These are phyloP conservation scores for Sminthurides aquaticus DNA, from an alignment of 2,888 invertebrate genomes.

Conservation along the genomic window DNA sequence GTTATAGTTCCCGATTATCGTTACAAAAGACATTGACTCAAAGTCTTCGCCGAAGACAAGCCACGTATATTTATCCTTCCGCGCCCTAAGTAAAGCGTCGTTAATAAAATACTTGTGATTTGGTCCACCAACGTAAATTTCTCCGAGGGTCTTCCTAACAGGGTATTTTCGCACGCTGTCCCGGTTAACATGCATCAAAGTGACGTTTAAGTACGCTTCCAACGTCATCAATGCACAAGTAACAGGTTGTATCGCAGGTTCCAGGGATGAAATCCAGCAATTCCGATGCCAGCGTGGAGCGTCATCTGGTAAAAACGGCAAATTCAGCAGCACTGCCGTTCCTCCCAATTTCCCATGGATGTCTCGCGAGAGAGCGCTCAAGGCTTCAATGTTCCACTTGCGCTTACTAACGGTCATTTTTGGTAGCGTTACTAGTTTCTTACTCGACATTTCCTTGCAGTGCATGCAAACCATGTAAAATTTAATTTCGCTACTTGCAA, in stretches of 20 bases:
- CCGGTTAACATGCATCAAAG: slow-evolving; percentile 10
- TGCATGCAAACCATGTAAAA: too few relatives aligned
- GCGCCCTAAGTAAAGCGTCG: neutral
- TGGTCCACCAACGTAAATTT: slow-evolving; percentile 5
- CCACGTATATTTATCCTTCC: slow-evolving; percentile 8
- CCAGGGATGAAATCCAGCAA: neutral
- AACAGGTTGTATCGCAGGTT: slow-evolving; percentile 4
- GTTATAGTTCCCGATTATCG: slow-evolving; percentile 5
- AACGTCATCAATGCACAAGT: slow-evolving; percentile 2
- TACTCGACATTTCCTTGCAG: too few relatives aligned
- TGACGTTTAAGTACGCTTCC: slow-evolving; percentile 7
- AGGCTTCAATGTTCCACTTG: neutral
- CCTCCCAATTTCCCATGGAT: neutral
- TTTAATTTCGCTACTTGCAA: too few relatives aligned
- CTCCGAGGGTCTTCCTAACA: neutral
- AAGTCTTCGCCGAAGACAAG: slow-evolving; percentile 9
- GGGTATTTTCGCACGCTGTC: neutral
- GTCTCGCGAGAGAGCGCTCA: neutral
- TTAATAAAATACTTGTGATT: slow-evolving; percentile 2
- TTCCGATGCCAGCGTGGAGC: slow-evolving; percentile 8
- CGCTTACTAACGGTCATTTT: neutral
- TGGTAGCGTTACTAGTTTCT: neutral
- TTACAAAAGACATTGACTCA: slow-evolving; percentile 7
- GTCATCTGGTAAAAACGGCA: neutral
- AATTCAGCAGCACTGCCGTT: neutral